Evolutionary conservation across 2,113 vertebrate species (phyloP).

Genomic region (Mellivora capensis): DNA sequence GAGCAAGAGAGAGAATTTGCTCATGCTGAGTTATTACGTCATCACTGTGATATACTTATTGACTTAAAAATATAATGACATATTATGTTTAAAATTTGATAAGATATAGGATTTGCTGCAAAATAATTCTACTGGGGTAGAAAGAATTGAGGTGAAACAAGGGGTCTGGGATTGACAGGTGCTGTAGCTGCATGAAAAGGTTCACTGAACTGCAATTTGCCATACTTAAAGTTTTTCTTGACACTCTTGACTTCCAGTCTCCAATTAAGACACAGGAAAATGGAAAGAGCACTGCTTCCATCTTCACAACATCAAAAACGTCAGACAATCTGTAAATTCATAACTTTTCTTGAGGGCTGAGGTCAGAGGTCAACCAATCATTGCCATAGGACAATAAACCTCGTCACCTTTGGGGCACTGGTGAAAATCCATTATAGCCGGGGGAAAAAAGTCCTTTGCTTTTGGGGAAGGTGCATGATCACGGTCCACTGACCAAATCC

Average conservation of each 20-base stretch:
- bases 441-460: background rate
- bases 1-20: background rate
- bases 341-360: background rate
- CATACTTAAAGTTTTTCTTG: background rate
- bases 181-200: too few relatives aligned
- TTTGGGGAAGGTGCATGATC: rapidly evolving
- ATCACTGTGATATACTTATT: background rate
- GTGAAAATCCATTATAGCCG: background rate
- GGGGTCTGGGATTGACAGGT: too few relatives aligned
- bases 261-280: background rate
- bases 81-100: background rate
- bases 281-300: background rate
- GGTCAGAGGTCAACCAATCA: background rate
- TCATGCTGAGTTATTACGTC: background rate
- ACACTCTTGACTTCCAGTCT: background rate
- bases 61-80: background rate
- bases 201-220: background rate
- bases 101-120: background rate
- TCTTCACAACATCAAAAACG: background rate
- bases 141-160: background rate
- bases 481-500: background rate
- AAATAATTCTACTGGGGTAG: background rate
- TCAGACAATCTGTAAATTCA: background rate
- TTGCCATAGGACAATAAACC: background rate
- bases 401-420: background rate